Percentiles rank a stretch among this genome's conserved stretches.
Conservation (phyloP, 2,797 vertebrate species). For the Spinus olivaceus region DNA sequence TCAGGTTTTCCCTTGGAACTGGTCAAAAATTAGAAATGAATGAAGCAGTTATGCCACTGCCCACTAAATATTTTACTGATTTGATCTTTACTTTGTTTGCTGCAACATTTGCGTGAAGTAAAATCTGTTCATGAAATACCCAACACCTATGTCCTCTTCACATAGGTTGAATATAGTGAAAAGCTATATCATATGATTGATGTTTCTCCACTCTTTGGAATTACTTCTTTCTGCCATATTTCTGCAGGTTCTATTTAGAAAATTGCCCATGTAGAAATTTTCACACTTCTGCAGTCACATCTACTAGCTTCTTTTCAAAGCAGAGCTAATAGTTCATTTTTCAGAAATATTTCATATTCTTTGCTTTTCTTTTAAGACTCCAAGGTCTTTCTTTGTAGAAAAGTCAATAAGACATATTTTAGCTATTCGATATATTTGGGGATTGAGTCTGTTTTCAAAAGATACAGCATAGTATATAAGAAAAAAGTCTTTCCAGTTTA, state of each 20-base stretch:
- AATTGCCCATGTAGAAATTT: not conserved
- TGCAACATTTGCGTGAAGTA: not conserved
- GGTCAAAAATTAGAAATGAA: not conserved
- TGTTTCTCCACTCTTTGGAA: not conserved
- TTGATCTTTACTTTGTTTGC: not conserved
- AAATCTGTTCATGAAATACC: not conserved
- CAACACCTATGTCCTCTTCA: not conserved
- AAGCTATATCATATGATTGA: not conserved
- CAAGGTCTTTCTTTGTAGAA: not conserved
- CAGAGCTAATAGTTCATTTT: not conserved
- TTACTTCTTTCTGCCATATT: not conserved
- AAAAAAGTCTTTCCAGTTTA: not conserved
- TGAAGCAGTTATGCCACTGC: fast-evolving
- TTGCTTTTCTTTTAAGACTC: not conserved
- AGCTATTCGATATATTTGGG: not conserved
- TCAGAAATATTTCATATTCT: not conserved
- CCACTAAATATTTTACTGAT: not conserved
- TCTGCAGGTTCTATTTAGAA: not conserved
- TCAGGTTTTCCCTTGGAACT: not conserved
- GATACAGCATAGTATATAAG: not conserved
- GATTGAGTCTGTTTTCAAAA: not conserved
- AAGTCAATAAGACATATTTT: not conserved
- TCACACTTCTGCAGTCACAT: not conserved
- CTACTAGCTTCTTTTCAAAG: not conserved
- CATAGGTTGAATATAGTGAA: not conserved